phyloP scores from a whole-genome alignment of 1,140 invertebrate species.

The Wasmannia auropunctata region DNA sequence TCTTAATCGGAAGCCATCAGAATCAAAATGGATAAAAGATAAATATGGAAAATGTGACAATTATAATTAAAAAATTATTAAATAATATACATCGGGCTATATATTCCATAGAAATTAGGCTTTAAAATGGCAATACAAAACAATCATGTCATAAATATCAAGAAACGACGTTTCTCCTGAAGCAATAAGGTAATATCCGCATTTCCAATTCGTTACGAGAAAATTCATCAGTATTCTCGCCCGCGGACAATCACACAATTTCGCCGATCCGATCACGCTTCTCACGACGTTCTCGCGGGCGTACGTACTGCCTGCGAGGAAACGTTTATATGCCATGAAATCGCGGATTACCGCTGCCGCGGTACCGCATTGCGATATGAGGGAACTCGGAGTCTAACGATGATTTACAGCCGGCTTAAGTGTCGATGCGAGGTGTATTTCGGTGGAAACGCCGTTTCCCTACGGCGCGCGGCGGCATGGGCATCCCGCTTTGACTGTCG shows the following conservation, averaged over 20 bases:
- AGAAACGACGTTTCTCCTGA: not conserved
- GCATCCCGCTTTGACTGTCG: not conserved
- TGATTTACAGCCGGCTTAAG: conserved; percentile 67
- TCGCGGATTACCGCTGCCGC: conserved; percentile 42
- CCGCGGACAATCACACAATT: not conserved
- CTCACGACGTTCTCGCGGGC: not conserved
- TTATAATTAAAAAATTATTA: not conserved
- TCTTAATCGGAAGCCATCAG: not conserved
- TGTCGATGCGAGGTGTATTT: conserved; percentile 45
- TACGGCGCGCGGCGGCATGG: not conserved
- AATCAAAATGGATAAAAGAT: not conserved
- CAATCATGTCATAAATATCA: not conserved
- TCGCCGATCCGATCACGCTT: conserved; percentile 10
- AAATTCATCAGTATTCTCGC: conserved; percentile 5
- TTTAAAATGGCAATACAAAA: not conserved
- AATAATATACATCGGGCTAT: not conserved
- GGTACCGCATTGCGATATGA: not conserved
- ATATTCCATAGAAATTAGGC: not conserved
- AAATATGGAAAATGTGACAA: not conserved
- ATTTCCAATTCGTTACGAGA: not conserved
- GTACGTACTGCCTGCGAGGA: conserved; percentile 27
- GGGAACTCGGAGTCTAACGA: conserved; percentile 48
- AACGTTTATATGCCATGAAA: conserved; percentile 13
- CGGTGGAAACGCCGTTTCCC: conserved; percentile 45
- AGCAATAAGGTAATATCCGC: not conserved